Evolutionary conservation across 2,113 vertebrate genomes (phyloP).

Genomic region (Sinocyclocheilus rhinocerous): DNA sequence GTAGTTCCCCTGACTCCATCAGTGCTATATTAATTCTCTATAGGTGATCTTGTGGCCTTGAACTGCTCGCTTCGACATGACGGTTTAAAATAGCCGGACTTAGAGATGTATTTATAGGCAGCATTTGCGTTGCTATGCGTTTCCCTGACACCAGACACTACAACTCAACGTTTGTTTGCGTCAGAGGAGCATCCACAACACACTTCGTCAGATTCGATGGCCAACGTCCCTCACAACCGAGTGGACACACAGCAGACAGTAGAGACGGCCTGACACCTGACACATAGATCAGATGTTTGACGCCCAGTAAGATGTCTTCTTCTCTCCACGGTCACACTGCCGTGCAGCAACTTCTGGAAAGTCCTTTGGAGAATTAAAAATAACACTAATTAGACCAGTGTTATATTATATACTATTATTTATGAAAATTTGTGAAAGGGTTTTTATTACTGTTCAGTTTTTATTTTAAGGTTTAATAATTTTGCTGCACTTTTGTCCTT

Average conservation of each 20-base stretch:
- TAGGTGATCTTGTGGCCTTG: conserved; percentile 56
- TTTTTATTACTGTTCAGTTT: neutral
- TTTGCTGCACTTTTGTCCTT: neutral
- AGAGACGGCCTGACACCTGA: conserved; percentile 83
- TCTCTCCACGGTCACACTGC: neutral
- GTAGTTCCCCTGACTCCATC: neutral
- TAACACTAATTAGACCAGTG: neutral
- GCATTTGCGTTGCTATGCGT: conserved; percentile 84
- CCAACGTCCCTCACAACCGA: conserved; percentile 56
- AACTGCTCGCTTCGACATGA: conserved; percentile 55
- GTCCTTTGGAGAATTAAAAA: neutral
- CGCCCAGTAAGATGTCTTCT: conserved; percentile 78
- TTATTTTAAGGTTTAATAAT: neutral
- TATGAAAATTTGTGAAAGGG: neutral
- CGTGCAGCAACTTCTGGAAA: neutral
- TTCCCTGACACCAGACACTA: conserved; percentile 84
- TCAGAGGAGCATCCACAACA: conserved; percentile 89
- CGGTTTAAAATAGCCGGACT: conserved; percentile 70
- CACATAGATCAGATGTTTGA: conserved; percentile 82
- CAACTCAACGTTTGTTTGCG: conserved; percentile 88
- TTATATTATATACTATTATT: neutral
- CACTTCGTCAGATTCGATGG: conserved; percentile 86
- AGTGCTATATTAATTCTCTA: neutral
- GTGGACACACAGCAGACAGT: conserved; percentile 78
- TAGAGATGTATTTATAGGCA: conserved; percentile 81